A percentile compares a stretch with the other conserved stretches of the same genome.
Evolutionary conservation across 2,113 vertebrate species (phyloP).

Genomic region (Barbus barbus): DNA sequence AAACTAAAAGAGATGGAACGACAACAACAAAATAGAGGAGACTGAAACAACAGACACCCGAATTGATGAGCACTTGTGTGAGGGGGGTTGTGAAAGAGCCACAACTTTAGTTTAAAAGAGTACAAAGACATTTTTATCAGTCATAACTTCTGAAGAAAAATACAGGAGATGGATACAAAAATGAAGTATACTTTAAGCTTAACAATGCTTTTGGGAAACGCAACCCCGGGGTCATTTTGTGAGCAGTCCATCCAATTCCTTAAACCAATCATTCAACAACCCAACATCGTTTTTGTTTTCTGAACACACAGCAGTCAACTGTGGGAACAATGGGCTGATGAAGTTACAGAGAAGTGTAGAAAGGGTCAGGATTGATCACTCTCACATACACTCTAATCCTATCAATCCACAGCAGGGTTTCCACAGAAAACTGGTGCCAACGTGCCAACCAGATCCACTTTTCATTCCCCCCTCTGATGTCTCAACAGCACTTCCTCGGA

Average conservation of each 20-base stretch:
- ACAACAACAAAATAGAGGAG: too few relatives aligned
- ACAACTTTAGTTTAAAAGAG: too few relatives aligned
- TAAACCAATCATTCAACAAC: not conserved
- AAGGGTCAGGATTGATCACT: conserved; percentile 29
- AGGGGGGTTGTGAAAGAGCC: too few relatives aligned
- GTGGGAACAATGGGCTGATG: not conserved
- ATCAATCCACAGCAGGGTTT: not conserved
- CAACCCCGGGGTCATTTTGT: not conserved
- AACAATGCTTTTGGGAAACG: not conserved
- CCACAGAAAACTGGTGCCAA: conserved; percentile 8
- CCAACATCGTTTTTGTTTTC: not conserved
- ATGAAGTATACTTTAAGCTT: not conserved
- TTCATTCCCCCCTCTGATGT: conserved; percentile 4
- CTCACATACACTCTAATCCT: conserved; percentile 34
- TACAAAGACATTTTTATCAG: too few relatives aligned
- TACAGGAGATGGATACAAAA: too few relatives aligned
- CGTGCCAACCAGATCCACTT: conserved; percentile 15
- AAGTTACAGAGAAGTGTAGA: conserved; percentile 26
- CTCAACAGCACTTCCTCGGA: conserved; percentile 69
- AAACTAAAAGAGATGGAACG: too few relatives aligned
- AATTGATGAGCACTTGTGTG: too few relatives aligned
- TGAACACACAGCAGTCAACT: not conserved
- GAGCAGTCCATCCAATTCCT: not conserved
- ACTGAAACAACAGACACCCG: too few relatives aligned
- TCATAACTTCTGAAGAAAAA: too few relatives aligned